A percentile compares a stretch with the other conserved stretches of the same genome.
phyloP scores from a whole-genome alignment of 2,113 vertebrate genomes.

The zebrafish (Danio rerio) region GRCz12tu NC_133179.1:18191001-18191500 shows the following conservation, averaged over 20 bases:
- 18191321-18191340: not conserved
- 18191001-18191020: not conserved
- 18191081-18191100: not conserved
- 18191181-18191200: not conserved
- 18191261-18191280: not conserved
- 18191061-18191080: not conserved
- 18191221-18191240: not conserved
- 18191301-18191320: conserved; percentile 13
- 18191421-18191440: not conserved
- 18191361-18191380: not conserved
- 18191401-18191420: not conserved
- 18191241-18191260: not conserved
- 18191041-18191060: not conserved
- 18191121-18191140: not conserved
- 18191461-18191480: not conserved
- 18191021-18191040: not conserved
- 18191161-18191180: too few species aligned
- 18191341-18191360: not conserved
- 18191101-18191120: not conserved
- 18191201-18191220: conserved; percentile 2
- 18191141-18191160: not conserved
- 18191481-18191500: not conserved
- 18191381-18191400: not conserved
- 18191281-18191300: not conserved
- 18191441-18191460: not conserved